Base-by-base conservation (phyloP, 2,113 vertebrate species). In the Anolis carolinensis region DNA sequence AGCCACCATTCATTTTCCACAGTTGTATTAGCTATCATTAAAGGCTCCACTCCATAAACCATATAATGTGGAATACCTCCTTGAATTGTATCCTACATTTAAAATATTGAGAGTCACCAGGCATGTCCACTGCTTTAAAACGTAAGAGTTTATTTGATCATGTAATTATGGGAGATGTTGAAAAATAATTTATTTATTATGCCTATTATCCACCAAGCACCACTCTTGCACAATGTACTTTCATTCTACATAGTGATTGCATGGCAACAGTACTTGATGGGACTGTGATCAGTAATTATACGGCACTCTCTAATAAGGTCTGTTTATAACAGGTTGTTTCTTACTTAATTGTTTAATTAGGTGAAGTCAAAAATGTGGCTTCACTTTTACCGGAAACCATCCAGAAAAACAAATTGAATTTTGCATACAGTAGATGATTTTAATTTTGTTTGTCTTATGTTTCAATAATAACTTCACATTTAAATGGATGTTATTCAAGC, bases 321-420 rank as follows among this genome's bases (percentile, higher is more conserved):
- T 88, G 4, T 83, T 73, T 48, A 78, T 32, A 80, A 73, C 79
- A 86, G 44, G 81, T 86, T 59, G 85, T 32, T 8, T 79, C 48
- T 83, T 23, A 89, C 59, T 75, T 83, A 52, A 75, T 55, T 87
- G 74, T 87, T 62, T 79, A 81, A 85, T 79, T n/a, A 77, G 34
- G 1, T 65, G 3, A 84, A 68, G 79, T 82, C 1, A 13, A 87
- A 30, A 55, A 82, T 65, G 0, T 70, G 72, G 21, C 7, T 85
- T 71, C 62, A 13, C 0, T 6, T 82, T 71, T 62, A 25, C 0
- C 7, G 2, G 32, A 0, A 5, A 52, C 2, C 0, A 4, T 32
- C 62, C 79, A 82, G 55, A 30, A 59, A n/a, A 23, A 50, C 36
- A 11, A 0, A 0, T 44, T 84, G 20, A 0, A 7, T 30, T 2